Evolutionary conservation across 1,140 invertebrate species (phyloP), one percentile per base, ranked within the genome.

Genomic region (Piezodorus guildinii): DNA sequence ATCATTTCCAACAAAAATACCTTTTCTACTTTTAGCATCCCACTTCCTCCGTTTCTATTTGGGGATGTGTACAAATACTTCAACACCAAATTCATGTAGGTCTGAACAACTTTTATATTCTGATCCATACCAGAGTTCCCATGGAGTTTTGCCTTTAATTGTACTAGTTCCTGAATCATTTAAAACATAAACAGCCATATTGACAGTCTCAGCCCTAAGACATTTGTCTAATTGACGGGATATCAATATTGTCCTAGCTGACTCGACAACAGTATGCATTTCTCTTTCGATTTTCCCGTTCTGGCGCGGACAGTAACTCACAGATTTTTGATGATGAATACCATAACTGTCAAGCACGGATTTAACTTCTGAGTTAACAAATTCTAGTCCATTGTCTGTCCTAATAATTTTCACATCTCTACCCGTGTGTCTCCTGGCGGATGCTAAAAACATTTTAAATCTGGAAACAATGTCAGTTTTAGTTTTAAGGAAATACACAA

Each of bases 211-310:
- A 19, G 68, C 69, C 75, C 75, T 78, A 64, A 74, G 71, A 0
- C 9, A 60, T 46, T 73, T 71, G 2, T 54, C 27, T 17, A 78
- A 60, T 16, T 70, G 64, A 52, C 68, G 70, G 73, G 62, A 10
- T 63, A 58, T 49, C 15, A 76, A 52, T 68, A 74, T 71, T 14
- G 72, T 73, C 64, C 69, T 69, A 14, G 63, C 67, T 59, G 66
- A 58, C 61, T 70, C 71, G 16, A 70, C 65, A 3, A 74, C 30
- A 12, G 70, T 73, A 34, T 73, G 45, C 62, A 74, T 74, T 25
- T 72, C 73, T 46, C 74, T 59, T 67, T 78, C 78, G 16, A 72
- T 71, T 27, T 68, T 68, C 6, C 77, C 77, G 69, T 81, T 81
- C 65, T 78, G 73, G 68, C 81, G 65, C 0, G 77, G 75, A 6